A percentile compares a stretch with the other conserved stretches of the same genome.
These are phyloP conservation scores for Mesorhabditis sp. DNA, from an alignment of 2,888 invertebrate species.

Conservation along the genomic window DNA sequence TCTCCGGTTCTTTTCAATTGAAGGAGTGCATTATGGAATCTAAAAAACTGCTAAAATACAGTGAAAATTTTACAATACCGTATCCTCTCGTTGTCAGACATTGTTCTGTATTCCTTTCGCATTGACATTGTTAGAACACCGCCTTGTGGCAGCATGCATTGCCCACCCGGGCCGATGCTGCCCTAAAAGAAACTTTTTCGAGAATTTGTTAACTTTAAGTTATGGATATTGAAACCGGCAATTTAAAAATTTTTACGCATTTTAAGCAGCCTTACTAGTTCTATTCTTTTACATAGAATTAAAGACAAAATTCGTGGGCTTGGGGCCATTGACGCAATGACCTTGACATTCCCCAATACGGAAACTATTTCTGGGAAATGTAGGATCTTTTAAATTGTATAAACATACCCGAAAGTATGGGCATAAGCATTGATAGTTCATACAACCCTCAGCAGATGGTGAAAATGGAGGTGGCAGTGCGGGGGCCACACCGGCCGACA, in stretches of 20 bases:
- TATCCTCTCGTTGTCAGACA: constrained; percentile 46
- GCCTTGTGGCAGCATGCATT: background rate
- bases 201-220: background rate
- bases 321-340: no score
- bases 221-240: no score
- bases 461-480: constrained; percentile 45
- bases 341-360: no score
- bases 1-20: constrained; percentile 51
- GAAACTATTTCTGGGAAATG: no score
- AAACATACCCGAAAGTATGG: constrained; percentile 44
- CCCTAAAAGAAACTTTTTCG: constrained; percentile 9
- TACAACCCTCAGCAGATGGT: constrained; percentile 46
- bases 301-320: no score
- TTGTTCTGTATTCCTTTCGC: constrained; percentile 40
- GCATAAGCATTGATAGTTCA: constrained; percentile 50
- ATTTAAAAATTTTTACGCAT: background rate
- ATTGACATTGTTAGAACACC: constrained; percentile 11
- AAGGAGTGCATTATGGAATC: constrained; percentile 41
- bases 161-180: background rate
- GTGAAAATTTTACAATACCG: constrained; percentile 13
- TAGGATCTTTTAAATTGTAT: background rate
- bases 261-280: background rate
- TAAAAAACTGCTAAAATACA: background rate
- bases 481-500: constrained; percentile 32
- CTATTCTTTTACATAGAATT: no score